Percentiles rank a stretch among this genome's conserved stretches.
Conservation (phyloP, 2,797 vertebrate genomes). For the Alcedo quadribrachys region DNA sequence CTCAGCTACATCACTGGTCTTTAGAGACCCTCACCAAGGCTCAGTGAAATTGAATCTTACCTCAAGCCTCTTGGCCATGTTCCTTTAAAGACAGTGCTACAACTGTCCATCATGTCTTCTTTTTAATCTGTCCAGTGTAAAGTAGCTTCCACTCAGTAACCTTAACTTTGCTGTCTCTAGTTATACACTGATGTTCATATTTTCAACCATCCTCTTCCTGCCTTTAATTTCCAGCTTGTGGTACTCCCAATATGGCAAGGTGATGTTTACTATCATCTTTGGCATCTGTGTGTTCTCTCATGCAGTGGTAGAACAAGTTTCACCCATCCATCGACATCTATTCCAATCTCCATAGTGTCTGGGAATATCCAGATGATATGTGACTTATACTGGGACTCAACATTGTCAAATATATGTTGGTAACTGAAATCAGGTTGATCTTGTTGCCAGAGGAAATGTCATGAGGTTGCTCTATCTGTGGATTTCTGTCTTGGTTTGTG, state of each 20-base stretch:
- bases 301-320: background rate
- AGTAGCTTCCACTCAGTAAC: background rate
- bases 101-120: background rate
- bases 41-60: background rate
- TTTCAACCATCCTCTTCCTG: background rate
- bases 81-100: background rate
- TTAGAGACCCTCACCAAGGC: background rate
- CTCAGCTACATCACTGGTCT: background rate
- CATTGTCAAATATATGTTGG: background rate
- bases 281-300: background rate
- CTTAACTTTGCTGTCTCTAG: background rate
- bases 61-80: background rate
- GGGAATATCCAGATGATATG: background rate
- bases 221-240: background rate
- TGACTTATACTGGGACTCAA: background rate
- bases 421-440: background rate
- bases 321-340: background rate
- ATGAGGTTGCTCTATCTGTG: background rate
- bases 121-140: background rate
- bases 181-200: background rate
- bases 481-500: background rate
- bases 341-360: background rate
- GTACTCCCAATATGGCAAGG: background rate
- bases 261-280: background rate
- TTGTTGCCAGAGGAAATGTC: background rate